Base-by-base conservation (phyloP, 92 coral and sea anemone species). In the Montipora capitata region DNA sequence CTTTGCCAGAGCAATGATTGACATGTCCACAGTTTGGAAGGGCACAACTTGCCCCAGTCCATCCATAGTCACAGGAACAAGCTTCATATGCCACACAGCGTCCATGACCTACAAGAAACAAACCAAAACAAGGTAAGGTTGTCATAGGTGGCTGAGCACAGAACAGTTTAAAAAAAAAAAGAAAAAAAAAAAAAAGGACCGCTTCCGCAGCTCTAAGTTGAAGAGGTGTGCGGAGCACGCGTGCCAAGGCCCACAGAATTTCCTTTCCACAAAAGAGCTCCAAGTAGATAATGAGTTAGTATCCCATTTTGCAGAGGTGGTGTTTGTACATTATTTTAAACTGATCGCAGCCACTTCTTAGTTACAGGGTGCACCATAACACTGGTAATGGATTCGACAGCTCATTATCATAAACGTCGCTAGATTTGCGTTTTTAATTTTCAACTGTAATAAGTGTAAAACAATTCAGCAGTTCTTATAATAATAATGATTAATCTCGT, bases 31-130 rank as follows among this genome's bases (percentile, higher is more conserved):
- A 91, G 40, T 76, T 76, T 13, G 88, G 79, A 11, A 81, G 80
- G n/a, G 89, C 75, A 41, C 94, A 91, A 61, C 87, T 84, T 7
- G 86, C 68, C 45, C 94, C 94, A 11, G 93, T 84, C 93, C 93
- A 89, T 7, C 93, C 89, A 20, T 0, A 5, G 11, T 65, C 43
- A 41, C 93, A 89, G 62, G 66, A 63, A 9, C 93, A 89, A 15
- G 15, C 52, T 57, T 89, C 68, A 13, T 84, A 52, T 20, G 70
- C 69, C 15, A 82, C 93, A 58, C 93, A 89, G 41, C 72, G 84
- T 17, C 93, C 93, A 44, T 54, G 86, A 0, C 77, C 93, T 89
- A 5, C 41, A 44, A 18, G 41, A 61, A 27, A 83, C 1, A 52
- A 75, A 38, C 9, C 45, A 20, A 27, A 9, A 51, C 9, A 38